Evolutionary conservation across 2,888 invertebrate genomes (phyloP), one percentile per base, ranked within the genome.

Genomic region (Hermaeophaga mercurialis): DNA sequence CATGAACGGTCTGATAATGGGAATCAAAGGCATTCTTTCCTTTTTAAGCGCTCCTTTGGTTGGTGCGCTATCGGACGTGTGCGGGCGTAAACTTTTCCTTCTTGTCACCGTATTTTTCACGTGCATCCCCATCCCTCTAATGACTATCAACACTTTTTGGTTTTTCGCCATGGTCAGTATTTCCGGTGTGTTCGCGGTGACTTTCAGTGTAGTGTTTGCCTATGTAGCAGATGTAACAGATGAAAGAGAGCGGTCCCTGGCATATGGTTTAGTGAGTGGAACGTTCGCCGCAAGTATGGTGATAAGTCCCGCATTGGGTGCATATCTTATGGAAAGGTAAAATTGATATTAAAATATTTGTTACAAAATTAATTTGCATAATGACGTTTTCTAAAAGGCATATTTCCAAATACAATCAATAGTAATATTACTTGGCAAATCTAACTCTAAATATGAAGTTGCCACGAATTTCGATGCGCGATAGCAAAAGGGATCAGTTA

Each of bases 201-300:
- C 99, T 44, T 99, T 99, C 81, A 96, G 96, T 69, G 97, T 99
- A 54, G 97, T 99, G 54, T 96, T 99, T 81, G 99, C 99, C 45
- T 99, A 99, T 80, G 99, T 99, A 63, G 98, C 99, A 33, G 99
- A 99, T 80, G 96, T 99, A 50, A 99, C 99, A 22, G 94, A 96
- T 68, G 95, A 97, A 73, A 91, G 91, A 73, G 96, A 97, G 78
- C 84, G 98, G 56, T 95, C 94, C 68, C 85, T 91, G 62, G 96
- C 97, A 6, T 98, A 98, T 79, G 97, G 97, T 50, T 83, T 96
- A 74, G 96, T 96, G 69, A 76, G 75, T 56, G 99, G 98, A 19
- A 99, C 98, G 54, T 99, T 99, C 81, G 98, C 98, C 11, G 99
- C 98, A 62, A 97, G 96, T 76, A 89, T 99, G 86, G 97, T 99